Base-by-base conservation (phyloP, 2,113 vertebrate genomes). In the Lichenostomus cassidix region DNA sequence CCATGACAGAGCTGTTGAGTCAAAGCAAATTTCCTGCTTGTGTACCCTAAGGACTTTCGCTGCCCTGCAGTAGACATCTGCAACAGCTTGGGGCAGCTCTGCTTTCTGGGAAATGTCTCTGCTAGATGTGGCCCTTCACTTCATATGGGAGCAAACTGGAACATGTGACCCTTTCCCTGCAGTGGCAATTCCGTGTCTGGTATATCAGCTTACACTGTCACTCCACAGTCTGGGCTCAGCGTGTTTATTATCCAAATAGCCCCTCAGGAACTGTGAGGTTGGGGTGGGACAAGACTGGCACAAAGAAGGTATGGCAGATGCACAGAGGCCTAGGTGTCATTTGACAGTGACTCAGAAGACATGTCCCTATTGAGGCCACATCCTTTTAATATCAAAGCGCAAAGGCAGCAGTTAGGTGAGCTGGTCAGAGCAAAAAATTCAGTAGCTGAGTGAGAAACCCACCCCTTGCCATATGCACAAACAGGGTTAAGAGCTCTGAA, bases 341-440 rank as follows among this genome's bases (percentile, higher is more conserved):
- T 62, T 73, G 29, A 33, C 52, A 82, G 82, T 47, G 70, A 93
- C 62, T 82, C 67, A 83, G 62, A 67, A 81, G 47, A 60, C 0
- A 0, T 0, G 44, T 70, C 68, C 33, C 79, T 71, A 56, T 13
- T 60, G 21, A 12, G 27, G 47, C 31, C 37, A 55, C 33, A 9
- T 82, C 71, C 39, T 70, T 92, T 68, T 90, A 75, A 79, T 52
- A 64, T 9, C 20, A 11, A 63, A 81, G 52, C 47, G 19, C 59
- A 86, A 65, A 89, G 25, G 7, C 63, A 86, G 63, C 35, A 70
- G 37, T 86, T 37, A 23, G 12, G 31, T 69, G 50, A 80, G 31
- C 69, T 87, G 42, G 65, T 60, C 28, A 65, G 83, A 73, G n/a
- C 28, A 58, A 89, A 58, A 53, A 64, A 73, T 56, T 23, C 7